Conservation (phyloP, 2,888 invertebrate species). For the Patella caerulea region DNA sequence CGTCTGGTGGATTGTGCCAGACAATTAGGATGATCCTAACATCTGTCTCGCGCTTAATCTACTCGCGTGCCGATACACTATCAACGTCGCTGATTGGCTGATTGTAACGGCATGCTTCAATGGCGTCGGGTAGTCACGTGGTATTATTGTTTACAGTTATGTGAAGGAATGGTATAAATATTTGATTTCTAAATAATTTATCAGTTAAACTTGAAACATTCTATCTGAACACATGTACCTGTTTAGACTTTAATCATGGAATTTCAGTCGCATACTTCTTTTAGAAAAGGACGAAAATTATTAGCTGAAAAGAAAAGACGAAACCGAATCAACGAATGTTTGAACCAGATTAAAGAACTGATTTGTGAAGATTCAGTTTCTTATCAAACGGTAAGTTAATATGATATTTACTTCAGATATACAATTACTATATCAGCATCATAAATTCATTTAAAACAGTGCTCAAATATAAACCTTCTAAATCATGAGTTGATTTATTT, state of each 20-base stretch:
- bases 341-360: not conserved
- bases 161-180: not conserved
- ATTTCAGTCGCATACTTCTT: not conserved
- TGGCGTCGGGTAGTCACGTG: not conserved
- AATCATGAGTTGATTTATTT: too few species aligned
- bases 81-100: not conserved
- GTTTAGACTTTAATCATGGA: not conserved
- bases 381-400: too few species aligned
- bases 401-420: too few species aligned
- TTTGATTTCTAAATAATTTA: not conserved
- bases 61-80: conserved; percentile 2
- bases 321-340: not conserved
- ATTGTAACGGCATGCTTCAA: not conserved
- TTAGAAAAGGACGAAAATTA: not conserved
- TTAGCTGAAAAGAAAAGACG: conserved; percentile 5
- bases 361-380: not conserved
- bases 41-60: not conserved
- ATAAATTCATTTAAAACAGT: too few species aligned
- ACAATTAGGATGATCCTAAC: not conserved
- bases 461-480: too few species aligned
- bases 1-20: not conserved
- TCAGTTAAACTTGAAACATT: not conserved
- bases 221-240: not conserved
- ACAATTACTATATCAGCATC: too few species aligned
- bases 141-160: not conserved